These are phyloP conservation scores for Mobula hypostoma DNA, from an alignment of 2,113 vertebrate genomes.

Conservation along the genomic window DNA sequence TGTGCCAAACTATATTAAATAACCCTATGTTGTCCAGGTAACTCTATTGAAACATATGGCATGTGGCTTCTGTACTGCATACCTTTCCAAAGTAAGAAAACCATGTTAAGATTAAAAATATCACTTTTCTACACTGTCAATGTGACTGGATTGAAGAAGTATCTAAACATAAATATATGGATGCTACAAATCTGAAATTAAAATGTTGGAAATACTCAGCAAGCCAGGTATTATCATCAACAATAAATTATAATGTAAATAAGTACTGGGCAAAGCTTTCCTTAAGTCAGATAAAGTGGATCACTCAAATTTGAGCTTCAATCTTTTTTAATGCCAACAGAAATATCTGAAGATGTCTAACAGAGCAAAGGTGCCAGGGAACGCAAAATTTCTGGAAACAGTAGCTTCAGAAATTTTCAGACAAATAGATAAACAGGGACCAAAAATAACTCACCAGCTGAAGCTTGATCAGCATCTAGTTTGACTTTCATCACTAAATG, in stretches of 20 bases:
- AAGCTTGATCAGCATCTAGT: neutral
- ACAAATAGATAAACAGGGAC: neutral
- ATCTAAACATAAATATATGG: no score
- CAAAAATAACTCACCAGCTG: neutral
- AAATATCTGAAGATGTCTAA: neutral
- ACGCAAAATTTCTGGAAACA: neutral
- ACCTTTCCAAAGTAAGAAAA: neutral
- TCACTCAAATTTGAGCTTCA: neutral
- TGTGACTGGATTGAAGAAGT: neutral
- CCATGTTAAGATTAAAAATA: neutral
- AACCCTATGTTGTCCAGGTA: neutral
- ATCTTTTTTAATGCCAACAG: neutral
- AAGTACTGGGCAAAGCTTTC: neutral
- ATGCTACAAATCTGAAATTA: no score
- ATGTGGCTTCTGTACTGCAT: neutral
- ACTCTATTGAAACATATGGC: neutral
- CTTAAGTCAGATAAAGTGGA: neutral
- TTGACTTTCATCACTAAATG: constrained; percentile 13
- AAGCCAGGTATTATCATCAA: neutral
- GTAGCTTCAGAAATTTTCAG: constrained; percentile 2
- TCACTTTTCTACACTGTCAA: neutral
- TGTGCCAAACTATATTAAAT: neutral
- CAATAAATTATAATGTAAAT: neutral
- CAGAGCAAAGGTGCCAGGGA: neutral
- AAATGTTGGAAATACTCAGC: no score